phyloP scores from a whole-genome alignment of 1,140 invertebrate species.

The Nephila pilipes region DNA sequence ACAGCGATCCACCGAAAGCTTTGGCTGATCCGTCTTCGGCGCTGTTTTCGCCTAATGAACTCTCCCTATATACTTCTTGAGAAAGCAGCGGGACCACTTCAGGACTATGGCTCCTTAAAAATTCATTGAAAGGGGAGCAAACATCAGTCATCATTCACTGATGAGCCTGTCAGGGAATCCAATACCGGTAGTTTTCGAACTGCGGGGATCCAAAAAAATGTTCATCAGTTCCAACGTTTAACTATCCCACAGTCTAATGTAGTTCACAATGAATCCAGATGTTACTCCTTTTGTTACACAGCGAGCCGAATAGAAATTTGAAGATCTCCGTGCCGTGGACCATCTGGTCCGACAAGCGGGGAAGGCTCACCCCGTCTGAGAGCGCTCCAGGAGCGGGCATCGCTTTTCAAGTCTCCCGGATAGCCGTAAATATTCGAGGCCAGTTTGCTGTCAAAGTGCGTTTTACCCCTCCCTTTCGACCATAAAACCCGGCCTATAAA shows the following conservation, averaged over 20 bases:
- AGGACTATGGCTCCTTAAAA: neutral
- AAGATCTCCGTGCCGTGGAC: neutral
- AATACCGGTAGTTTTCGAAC: neutral
- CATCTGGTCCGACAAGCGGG: conserved; percentile 60
- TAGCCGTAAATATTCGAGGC: conserved; percentile 76
- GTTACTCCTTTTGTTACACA: conserved; percentile 31
- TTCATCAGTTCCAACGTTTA: neutral
- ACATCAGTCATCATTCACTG: conserved; percentile 13
- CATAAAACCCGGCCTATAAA: conserved; percentile 78
- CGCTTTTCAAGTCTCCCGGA: conserved; percentile 70
- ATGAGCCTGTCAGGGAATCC: neutral
- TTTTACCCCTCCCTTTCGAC: conserved; percentile 74
- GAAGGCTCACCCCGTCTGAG: conserved; percentile 50
- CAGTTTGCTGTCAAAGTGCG: conserved; percentile 71
- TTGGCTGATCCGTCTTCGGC: neutral
- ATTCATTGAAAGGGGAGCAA: conserved; percentile 1
- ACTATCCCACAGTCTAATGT: conserved; percentile 22
- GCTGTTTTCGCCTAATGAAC: conserved; percentile 12
- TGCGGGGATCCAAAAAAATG: neutral
- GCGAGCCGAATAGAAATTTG: neutral
- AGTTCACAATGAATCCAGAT: conserved; percentile 55
- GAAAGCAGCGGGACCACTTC: neutral
- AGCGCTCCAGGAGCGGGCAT: conserved; percentile 28
- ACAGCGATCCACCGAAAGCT: neutral
- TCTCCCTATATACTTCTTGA: neutral